phyloP scores from a whole-genome alignment of 2,113 vertebrate species.

The Piliocolobus tephrosceles region DNA sequence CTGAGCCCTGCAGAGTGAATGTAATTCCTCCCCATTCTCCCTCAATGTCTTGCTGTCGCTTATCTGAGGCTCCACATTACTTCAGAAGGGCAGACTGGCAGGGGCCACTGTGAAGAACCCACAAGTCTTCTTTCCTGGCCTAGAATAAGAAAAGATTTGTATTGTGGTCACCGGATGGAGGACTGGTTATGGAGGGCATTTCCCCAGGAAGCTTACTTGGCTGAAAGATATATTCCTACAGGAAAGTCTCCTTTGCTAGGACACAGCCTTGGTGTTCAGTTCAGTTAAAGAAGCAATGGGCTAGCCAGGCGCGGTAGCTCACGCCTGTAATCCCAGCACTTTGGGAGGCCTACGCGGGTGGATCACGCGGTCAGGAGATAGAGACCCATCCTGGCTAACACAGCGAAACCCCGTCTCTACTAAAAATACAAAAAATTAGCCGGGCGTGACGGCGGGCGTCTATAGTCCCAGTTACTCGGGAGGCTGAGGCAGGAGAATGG shows the following conservation, averaged over 20 bases:
- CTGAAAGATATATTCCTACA: background rate
- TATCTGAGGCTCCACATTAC: background rate
- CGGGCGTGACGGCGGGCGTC: too few species aligned
- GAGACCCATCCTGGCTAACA: too few species aligned
- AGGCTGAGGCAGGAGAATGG: too few species aligned
- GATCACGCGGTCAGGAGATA: too few species aligned
- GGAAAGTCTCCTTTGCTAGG: background rate
- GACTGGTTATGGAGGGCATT: background rate
- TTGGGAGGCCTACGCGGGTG: too few species aligned
- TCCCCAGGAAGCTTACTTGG: background rate
- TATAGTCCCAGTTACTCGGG: too few species aligned
- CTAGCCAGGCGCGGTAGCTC: background rate
- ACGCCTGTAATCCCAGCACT: too few species aligned
- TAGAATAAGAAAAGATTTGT: background rate
- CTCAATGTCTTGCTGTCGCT: background rate
- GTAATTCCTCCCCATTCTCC: background rate
- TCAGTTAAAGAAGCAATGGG: background rate
- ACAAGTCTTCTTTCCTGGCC: background rate
- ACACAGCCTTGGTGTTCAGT: background rate
- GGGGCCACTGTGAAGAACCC: background rate
- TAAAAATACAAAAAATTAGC: too few species aligned
- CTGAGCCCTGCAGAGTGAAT: background rate
- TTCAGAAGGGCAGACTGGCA: background rate
- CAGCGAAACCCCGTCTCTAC: too few species aligned
- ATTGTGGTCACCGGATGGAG: background rate